Conservation (phyloP, 2,797 vertebrate species). For the Onychomys arenicola region DNA sequence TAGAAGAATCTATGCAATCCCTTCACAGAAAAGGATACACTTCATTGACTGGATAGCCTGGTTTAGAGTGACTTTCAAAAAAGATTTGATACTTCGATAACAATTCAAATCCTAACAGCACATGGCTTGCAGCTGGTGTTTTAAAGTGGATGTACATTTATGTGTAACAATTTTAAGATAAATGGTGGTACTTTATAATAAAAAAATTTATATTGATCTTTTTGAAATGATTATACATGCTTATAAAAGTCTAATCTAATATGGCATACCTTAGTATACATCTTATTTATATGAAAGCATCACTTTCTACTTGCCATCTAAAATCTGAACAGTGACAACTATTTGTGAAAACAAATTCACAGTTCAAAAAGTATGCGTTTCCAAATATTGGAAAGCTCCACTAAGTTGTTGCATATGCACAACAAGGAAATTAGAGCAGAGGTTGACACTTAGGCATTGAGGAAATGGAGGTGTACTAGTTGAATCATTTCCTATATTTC, state of each 20-base stretch:
- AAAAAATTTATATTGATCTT: background rate
- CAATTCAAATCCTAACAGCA: background rate
- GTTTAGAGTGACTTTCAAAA: background rate
- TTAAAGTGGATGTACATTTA: background rate
- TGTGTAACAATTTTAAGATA: background rate
- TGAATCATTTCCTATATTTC: background rate
- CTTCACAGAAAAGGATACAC: background rate
- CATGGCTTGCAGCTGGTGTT: background rate
- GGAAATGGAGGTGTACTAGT: background rate
- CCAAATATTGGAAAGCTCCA: background rate
- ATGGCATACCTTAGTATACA: background rate
- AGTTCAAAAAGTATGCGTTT: background rate
- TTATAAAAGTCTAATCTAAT: constrained; percentile 34
- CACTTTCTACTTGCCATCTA: background rate
- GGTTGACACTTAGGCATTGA: background rate
- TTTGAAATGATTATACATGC: background rate
- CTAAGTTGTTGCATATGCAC: background rate
- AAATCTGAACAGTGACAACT: background rate
- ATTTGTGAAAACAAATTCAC: background rate
- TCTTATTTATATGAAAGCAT: background rate
- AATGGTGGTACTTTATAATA: background rate
- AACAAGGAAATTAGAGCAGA: background rate
- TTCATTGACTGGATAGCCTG: background rate
- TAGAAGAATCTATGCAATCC: background rate
- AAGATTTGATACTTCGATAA: background rate